These are phyloP conservation scores for Anguilla marmorata DNA, from an alignment of 2,797 vertebrate species.

Conservation along the genomic window DNA sequence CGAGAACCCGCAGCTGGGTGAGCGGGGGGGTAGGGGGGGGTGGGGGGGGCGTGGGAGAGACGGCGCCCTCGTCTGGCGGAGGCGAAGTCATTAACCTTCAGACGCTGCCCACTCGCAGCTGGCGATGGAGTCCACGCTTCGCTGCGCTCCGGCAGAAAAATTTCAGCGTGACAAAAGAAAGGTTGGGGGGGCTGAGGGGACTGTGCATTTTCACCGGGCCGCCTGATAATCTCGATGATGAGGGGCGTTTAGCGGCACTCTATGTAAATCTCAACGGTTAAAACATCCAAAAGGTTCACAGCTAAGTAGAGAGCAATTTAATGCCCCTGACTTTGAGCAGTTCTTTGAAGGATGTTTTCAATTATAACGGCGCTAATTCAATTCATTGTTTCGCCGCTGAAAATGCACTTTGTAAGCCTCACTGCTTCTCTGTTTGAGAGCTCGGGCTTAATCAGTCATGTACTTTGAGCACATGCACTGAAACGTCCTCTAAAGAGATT, in stretches of 20 bases:
- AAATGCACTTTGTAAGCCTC: conserved; percentile 55
- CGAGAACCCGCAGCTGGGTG: conserved; percentile 60
- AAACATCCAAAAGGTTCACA: conserved; percentile 26
- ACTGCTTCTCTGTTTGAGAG: conserved; percentile 57
- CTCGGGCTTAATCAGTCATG: conserved; percentile 58
- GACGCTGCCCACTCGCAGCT: not conserved
- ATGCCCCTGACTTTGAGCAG: conserved; percentile 30
- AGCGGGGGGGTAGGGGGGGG: conserved; percentile 51
- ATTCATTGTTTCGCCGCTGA: conserved; percentile 42
- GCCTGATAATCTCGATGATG: conserved; percentile 31
- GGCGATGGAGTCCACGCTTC: not conserved
- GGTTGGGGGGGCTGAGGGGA: not conserved
- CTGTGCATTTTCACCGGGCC: not conserved
- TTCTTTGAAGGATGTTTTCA: conserved; percentile 41
- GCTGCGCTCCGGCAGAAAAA: conserved; percentile 46
- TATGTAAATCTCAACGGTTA: conserved; percentile 16
- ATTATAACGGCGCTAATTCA: conserved; percentile 38
- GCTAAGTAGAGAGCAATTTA: conserved; percentile 31
- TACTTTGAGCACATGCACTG: conserved; percentile 47
- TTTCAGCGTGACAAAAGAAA: conserved; percentile 19
- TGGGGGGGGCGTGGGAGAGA: conserved; percentile 40
- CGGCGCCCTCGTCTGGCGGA: conserved; percentile 72
- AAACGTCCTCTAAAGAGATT: conserved; percentile 51
- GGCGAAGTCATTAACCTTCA: conserved; percentile 52
- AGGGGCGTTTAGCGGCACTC: conserved; percentile 27